Evolutionary conservation across 2,797 vertebrate species (phyloP).

Genomic region (Argya squamiceps): DNA sequence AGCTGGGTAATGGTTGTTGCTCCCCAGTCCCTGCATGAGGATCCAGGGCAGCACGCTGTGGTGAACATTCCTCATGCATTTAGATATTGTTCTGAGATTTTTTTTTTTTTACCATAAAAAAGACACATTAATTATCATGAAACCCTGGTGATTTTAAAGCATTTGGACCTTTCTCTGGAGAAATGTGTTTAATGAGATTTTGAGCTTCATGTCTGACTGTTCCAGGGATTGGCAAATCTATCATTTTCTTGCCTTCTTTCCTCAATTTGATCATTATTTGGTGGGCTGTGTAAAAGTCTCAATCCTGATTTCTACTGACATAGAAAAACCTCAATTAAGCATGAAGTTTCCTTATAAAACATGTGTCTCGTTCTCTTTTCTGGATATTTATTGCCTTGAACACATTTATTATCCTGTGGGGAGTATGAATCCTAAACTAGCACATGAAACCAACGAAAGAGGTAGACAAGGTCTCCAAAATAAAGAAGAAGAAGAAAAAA

Average conservation of each 20-base stretch:
- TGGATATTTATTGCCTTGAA: not conserved
- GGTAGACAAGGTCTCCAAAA: not conserved
- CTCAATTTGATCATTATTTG: not conserved
- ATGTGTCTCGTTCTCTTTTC: not conserved
- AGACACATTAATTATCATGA: not conserved
- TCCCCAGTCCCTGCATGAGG: not conserved
- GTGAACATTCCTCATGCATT: not conserved
- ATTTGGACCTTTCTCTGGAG: not conserved
- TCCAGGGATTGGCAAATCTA: not conserved
- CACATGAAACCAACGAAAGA: not conserved
- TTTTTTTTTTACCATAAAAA: not conserved
- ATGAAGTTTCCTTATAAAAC: not conserved
- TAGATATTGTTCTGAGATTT: not conserved
- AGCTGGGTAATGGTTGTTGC: not conserved
- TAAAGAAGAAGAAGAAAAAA: not conserved
- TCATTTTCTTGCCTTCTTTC: not conserved
- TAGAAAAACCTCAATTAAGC: not conserved
- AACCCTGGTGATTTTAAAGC: not conserved
- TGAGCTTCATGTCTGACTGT: not conserved
- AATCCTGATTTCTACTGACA: not conserved
- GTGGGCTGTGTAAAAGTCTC: not conserved
- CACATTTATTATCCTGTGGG: not conserved
- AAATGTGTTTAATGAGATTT: constrained; percentile 7
- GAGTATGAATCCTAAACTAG: not conserved
- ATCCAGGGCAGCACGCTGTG: not conserved